phyloP scores from a whole-genome alignment of 2,888 invertebrate species.

The Drosophila atroscutellata region DNA sequence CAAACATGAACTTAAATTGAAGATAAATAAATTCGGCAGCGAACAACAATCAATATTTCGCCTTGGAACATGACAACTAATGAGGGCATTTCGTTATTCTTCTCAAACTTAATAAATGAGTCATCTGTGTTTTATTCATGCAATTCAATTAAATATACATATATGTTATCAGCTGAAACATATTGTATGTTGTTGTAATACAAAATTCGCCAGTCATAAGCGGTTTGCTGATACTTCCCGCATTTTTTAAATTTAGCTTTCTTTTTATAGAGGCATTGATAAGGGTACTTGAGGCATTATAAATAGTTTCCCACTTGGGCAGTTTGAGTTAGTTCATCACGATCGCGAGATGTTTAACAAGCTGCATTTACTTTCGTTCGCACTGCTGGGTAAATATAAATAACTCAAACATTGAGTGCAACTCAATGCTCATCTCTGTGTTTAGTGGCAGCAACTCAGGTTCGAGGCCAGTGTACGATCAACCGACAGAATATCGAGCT shows the following conservation, averaged over 20 bases:
- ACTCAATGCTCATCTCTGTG: not conserved
- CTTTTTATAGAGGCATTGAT: no score
- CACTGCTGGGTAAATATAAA: conserved; percentile 12
- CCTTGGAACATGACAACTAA: not conserved
- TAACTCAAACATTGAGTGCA: not conserved
- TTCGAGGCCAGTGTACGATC: not conserved
- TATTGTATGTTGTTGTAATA: not conserved
- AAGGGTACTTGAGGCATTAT: not conserved
- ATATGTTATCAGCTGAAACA: not conserved
- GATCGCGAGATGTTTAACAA: conserved; percentile 6
- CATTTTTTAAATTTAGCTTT: not conserved
- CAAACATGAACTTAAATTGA: not conserved
- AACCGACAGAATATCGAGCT: accelerated
- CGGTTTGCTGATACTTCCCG: no score
- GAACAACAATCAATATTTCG: conserved; percentile 20
- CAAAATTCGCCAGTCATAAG: no score
- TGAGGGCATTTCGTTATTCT: not conserved
- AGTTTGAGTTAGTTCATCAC: not conserved
- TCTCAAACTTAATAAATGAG: not conserved
- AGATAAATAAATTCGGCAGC: conserved; percentile 8
- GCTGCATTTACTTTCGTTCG: not conserved
- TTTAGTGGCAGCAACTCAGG: not conserved
- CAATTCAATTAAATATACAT: no score
- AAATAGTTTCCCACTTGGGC: no score
- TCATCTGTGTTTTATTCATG: no score